These are phyloP conservation scores for Oscheius myriophilus DNA, from an alignment of 2,888 invertebrate genomes.

Conservation along the genomic window DNA sequence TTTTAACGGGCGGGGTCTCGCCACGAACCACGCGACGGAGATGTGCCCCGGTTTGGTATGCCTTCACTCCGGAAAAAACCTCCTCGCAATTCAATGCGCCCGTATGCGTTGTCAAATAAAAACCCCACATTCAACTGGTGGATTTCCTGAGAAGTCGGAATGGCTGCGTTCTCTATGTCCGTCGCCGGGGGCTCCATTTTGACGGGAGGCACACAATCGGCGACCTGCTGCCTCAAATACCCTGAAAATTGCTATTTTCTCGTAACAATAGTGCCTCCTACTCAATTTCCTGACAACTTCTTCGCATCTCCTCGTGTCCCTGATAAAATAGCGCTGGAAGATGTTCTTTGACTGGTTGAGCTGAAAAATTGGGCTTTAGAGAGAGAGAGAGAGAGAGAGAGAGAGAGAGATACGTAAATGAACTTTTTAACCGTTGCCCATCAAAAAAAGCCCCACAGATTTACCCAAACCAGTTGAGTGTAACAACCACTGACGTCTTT, in stretches of 20 bases:
- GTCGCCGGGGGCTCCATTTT: constrained; percentile 74
- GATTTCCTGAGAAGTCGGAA: constrained; percentile 98
- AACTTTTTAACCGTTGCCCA: too few relatives aligned
- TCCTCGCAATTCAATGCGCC: too few relatives aligned
- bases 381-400: constrained; percentile 12
- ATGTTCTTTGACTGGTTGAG: constrained; percentile 94
- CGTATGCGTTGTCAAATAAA: too few relatives aligned
- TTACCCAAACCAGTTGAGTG: too few relatives aligned
- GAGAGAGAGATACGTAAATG: too few relatives aligned
- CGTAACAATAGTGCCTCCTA: constrained; percentile 13
- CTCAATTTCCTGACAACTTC: constrained; percentile 80
- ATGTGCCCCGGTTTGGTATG: too few relatives aligned
- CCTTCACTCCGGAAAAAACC: too few relatives aligned
- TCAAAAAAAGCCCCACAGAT: too few relatives aligned
- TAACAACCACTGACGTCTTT: background rate
- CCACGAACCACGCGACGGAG: too few relatives aligned
- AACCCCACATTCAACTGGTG: constrained; percentile 87
- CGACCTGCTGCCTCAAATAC: constrained; percentile 93
- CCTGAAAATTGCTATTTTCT: constrained; percentile 65
- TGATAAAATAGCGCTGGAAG: constrained; percentile 96
- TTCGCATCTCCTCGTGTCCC: constrained; percentile 94
- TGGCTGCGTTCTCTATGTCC: constrained; percentile 79
- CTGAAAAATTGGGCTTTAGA: constrained; percentile 74
- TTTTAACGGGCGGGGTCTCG: too few relatives aligned
- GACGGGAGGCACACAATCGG: constrained; percentile 92